These are phyloP conservation scores for Fabriciana adippe DNA, from an alignment of 2,888 invertebrate species.

Conservation along the genomic window DNA sequence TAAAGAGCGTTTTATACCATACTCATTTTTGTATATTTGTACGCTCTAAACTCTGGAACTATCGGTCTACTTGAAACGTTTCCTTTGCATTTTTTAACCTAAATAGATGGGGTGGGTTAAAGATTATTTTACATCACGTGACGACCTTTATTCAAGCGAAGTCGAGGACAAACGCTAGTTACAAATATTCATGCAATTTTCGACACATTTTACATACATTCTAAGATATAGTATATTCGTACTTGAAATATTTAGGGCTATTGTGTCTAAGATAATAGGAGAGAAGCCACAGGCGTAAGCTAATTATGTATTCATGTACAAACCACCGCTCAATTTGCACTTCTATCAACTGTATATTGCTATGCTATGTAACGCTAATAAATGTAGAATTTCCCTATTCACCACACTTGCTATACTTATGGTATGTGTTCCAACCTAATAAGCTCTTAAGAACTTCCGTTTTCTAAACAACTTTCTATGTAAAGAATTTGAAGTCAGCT, in stretches of 20 bases:
- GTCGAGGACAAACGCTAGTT: too few species aligned
- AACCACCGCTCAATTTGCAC: conserved; percentile 18
- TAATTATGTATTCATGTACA: conserved; percentile 18
- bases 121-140: too few species aligned
- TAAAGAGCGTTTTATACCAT: too few species aligned
- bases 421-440: conserved; percentile 1
- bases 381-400: not conserved
- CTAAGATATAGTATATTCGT: not conserved
- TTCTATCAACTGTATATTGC: conserved; percentile 3
- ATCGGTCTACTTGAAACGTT: too few species aligned
- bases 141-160: too few species aligned
- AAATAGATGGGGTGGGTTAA: too few species aligned
- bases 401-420: not conserved
- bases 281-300: conserved; percentile 11
- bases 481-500: not conserved
- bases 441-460: conserved; percentile 4
- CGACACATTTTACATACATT: too few species aligned
- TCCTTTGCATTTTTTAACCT: too few species aligned
- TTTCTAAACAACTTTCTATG: conserved; percentile 16
- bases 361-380: not conserved
- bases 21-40: too few species aligned
- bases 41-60: too few species aligned
- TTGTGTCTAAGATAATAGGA: conserved; percentile 7
- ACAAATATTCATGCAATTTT: too few species aligned
- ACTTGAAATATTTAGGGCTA: conserved; percentile 11